These are phyloP conservation scores for Hypomecis punctinalis DNA, from an alignment of 2,888 invertebrate species.

Conservation along the genomic window DNA sequence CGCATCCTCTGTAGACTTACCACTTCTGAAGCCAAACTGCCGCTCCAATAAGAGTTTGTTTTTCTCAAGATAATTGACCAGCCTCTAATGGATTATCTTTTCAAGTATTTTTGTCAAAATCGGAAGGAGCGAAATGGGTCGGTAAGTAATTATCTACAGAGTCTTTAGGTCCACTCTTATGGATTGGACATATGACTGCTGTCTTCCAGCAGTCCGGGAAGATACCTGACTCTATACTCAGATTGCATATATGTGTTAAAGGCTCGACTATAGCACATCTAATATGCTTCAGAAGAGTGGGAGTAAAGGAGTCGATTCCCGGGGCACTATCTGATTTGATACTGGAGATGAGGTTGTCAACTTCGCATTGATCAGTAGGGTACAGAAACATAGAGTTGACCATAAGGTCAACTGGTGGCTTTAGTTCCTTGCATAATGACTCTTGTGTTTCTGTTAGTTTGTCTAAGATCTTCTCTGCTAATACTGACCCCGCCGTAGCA, in stretches of 20 bases:
- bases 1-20: slow-evolving; percentile 1
- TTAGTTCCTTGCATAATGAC: not conserved
- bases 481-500: slow-evolving; percentile 2
- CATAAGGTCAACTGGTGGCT: not conserved
- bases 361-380: slow-evolving; percentile 13
- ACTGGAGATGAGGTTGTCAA: not conserved
- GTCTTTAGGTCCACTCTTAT: slow-evolving; percentile 9
- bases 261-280: slow-evolving; percentile 11
- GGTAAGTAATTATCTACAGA: slow-evolving; percentile 9
- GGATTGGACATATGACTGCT: slow-evolving; percentile 14
- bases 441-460: not conserved
- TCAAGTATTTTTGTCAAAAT: slow-evolving; percentile 3
- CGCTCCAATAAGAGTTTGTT: too few relatives aligned
- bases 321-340: slow-evolving; percentile 16
- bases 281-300: slow-evolving; percentile 12
- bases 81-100: slow-evolving; percentile 7
- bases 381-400: slow-evolving; percentile 10
- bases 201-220: slow-evolving; percentile 18
- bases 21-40: slow-evolving; percentile 21
- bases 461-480: slow-evolving; percentile 9
- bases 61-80: slow-evolving; percentile 10
- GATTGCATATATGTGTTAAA: too few relatives aligned
- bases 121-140: slow-evolving; percentile 11
- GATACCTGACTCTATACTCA: slow-evolving; percentile 5
- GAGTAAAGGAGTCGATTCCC: slow-evolving; percentile 16